Percentiles rank a stretch among this genome's conserved stretches.
phyloP scores from a whole-genome alignment of 2,797 vertebrate species.

The Aviceda leuphotes region DNA sequence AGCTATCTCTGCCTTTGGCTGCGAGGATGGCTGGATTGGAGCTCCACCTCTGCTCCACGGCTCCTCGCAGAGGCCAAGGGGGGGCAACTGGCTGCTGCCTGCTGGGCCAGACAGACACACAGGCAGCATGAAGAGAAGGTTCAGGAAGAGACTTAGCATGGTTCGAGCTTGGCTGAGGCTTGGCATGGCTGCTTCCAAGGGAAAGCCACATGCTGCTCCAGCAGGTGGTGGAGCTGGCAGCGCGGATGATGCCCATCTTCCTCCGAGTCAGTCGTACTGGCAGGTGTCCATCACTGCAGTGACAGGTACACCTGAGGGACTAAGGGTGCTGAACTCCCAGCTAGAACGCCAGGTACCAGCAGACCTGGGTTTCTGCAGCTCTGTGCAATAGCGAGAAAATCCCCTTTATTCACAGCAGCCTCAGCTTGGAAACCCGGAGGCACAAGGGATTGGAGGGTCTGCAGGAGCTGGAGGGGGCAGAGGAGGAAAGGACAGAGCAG shows the following conservation, averaged over 20 bases:
- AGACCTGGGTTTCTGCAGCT: neutral
- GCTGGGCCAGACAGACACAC: neutral
- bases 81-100: rapidly evolving
- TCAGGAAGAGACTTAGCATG: neutral
- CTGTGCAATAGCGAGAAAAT: neutral
- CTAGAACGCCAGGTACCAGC: neutral
- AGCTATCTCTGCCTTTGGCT: neutral
- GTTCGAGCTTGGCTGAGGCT: neutral
- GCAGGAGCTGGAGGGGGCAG: neutral
- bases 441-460: neutral
- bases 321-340: neutral
- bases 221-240: neutral
- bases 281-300: neutral
- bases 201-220: neutral
- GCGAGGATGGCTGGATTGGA: neutral
- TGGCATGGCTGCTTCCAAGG: neutral
- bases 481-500: neutral
- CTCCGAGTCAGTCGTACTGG: neutral
- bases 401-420: neutral
- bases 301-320: neutral
- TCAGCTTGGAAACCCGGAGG: neutral
- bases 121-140: neutral
- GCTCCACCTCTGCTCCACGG: neutral
- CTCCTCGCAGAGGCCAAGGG: neutral
- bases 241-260: neutral